These are phyloP conservation scores for Drosophila lacertosa DNA, from an alignment of 1,140 invertebrate genomes.

Conservation along the genomic window DNA sequence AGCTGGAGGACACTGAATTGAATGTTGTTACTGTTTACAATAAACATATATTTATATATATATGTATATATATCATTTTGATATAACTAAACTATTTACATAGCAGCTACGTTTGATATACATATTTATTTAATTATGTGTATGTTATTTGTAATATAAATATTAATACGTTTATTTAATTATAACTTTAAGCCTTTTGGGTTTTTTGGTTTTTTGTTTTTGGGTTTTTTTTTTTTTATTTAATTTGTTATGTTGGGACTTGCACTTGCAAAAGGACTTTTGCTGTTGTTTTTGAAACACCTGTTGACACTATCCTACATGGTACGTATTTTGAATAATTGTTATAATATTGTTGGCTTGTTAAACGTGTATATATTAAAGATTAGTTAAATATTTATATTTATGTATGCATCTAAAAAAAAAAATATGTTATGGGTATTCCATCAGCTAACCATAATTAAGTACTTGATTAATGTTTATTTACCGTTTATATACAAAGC, in stretches of 20 bases:
- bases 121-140: constrained; percentile 19
- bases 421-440: constrained; percentile 55
- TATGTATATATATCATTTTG: constrained; percentile 30
- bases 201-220: constrained; percentile 27
- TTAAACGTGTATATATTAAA: constrained; percentile 21
- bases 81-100: constrained; percentile 66
- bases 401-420: constrained; percentile 45
- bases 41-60: constrained; percentile 44
- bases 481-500: constrained; percentile 77
- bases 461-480: constrained; percentile 19
- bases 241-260: constrained; percentile 10
- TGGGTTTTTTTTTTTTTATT: constrained; percentile 22
- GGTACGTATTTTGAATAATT: constrained; percentile 48
- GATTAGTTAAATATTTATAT: constrained; percentile 21
- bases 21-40: constrained; percentile 77
- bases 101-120: constrained; percentile 68
- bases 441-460: constrained; percentile 53
- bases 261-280: constrained; percentile 1
- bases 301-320: constrained; percentile 67
- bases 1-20: constrained; percentile 80
- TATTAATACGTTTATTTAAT: constrained; percentile 61
- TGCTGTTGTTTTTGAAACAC: constrained; percentile 76
- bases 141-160: constrained; percentile 21
- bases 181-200: constrained; percentile 51
- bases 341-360: constrained; percentile 39